Evolutionary conservation across 2,797 vertebrate genomes (phyloP).

Genomic region (Anas bernieri): DNA sequence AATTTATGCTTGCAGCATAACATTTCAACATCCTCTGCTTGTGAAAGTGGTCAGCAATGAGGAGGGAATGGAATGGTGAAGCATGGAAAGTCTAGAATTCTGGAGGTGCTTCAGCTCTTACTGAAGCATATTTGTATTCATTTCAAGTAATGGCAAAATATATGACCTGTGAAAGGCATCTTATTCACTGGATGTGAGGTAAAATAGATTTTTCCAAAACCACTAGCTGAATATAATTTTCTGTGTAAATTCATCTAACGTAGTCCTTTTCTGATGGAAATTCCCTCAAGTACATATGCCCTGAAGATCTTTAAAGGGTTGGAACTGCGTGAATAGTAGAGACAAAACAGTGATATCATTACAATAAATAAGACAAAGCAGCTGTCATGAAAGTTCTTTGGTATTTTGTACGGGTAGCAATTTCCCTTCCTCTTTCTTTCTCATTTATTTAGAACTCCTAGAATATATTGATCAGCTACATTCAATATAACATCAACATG

Average conservation of each 20-base stretch:
- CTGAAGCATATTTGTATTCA: neutral
- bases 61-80: neutral
- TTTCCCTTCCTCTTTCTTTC: neutral
- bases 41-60: neutral
- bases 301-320: neutral
- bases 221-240: neutral
- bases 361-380: neutral
- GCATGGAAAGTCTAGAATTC: neutral
- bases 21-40: neutral
- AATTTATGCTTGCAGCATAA: neutral
- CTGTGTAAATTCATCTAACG: neutral
- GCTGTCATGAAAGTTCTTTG: neutral
- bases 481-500: neutral
- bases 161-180: neutral
- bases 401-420: neutral
- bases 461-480: neutral
- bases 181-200: fast-evolving
- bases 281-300: neutral
- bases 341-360: neutral
- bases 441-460: neutral
- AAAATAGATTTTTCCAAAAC: neutral
- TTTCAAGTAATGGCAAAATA: neutral
- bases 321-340: neutral
- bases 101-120: neutral
- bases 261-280: neutral